Evolutionary conservation across 2,797 vertebrate genomes (phyloP).

Genomic region (Morus bassanus): DNA sequence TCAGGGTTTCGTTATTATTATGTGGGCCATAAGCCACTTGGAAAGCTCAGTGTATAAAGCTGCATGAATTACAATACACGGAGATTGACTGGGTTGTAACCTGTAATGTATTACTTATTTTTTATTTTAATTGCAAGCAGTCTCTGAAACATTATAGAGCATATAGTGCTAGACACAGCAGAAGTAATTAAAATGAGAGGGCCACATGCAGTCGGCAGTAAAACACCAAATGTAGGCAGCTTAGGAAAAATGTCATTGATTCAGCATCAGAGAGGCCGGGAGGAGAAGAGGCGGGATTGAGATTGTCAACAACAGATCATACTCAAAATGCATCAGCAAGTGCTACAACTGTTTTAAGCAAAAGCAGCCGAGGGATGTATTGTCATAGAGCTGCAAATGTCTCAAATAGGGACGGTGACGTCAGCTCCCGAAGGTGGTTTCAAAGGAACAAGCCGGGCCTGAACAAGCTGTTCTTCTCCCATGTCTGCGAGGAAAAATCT

Average conservation of each 20-base stretch:
- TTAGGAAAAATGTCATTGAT: slow-evolving; percentile 67
- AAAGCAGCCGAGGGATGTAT: background rate
- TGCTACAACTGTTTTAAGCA: background rate
- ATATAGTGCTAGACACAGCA: slow-evolving; percentile 70
- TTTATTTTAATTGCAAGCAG: slow-evolving; percentile 74
- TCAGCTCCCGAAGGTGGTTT: background rate
- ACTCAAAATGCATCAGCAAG: background rate
- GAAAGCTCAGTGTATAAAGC: slow-evolving; percentile 14
- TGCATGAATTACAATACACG: background rate
- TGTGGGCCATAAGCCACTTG: background rate
- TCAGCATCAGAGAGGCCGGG: slow-evolving; percentile 47
- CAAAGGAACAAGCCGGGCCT: background rate
- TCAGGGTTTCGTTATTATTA: background rate
- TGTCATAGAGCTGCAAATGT: background rate
- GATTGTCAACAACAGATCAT: background rate
- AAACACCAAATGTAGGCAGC: slow-evolving; percentile 70
- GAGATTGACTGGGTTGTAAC: slow-evolving; percentile 58
- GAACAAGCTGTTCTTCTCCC: background rate
- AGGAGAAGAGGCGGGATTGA: slow-evolving; percentile 1
- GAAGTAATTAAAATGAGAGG: slow-evolving; percentile 75
- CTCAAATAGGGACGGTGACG: background rate
- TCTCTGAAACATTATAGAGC: slow-evolving; percentile 69
- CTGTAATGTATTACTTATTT: slow-evolving; percentile 70
- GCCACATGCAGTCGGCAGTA: slow-evolving; percentile 64
- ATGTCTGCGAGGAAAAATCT: background rate